Percentiles rank a stretch among this genome's conserved stretches.
Conservation (phyloP, 1,140 invertebrate genomes). For the Thaumetopoea pityocampa region DNA sequence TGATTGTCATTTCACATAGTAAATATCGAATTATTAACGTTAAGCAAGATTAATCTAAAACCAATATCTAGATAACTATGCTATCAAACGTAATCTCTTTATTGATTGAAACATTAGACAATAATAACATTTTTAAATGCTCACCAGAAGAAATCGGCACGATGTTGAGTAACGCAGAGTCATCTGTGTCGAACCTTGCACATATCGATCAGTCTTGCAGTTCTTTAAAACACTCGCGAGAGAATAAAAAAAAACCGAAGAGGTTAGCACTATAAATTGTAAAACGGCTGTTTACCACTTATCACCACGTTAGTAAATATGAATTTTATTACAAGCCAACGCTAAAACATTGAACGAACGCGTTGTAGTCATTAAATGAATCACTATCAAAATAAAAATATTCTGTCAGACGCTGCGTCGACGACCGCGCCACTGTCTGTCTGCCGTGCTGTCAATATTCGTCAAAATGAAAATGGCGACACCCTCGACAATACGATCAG, state of each 20-base stretch:
- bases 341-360: conserved; percentile 32
- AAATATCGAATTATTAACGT: conserved; percentile 22
- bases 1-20: conserved; percentile 30
- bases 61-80: conserved; percentile 6
- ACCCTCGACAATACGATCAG: conserved; percentile 71
- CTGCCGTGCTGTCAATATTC: conserved; percentile 75
- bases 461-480: conserved; percentile 76
- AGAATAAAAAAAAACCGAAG: conserved; percentile 52
- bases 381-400: conserved; percentile 74
- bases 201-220: conserved; percentile 73
- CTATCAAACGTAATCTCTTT: conserved; percentile 9
- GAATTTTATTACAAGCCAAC: conserved; percentile 33
- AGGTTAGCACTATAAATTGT: conserved; percentile 66
- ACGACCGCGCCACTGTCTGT: conserved; percentile 69
- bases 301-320: conserved; percentile 42
- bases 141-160: conserved; percentile 58
- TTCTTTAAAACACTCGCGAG: conserved; percentile 65
- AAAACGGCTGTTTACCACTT: conserved; percentile 44
- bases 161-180: conserved; percentile 50
- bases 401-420: conserved; percentile 66
- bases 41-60: conserved; percentile 2
- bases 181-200: conserved; percentile 73
- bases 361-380: conserved; percentile 48
- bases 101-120: not conserved
- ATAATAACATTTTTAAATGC: conserved; percentile 16